Conservation (phyloP, 2,888 invertebrate genomes). For the Biston betularia region DNA sequence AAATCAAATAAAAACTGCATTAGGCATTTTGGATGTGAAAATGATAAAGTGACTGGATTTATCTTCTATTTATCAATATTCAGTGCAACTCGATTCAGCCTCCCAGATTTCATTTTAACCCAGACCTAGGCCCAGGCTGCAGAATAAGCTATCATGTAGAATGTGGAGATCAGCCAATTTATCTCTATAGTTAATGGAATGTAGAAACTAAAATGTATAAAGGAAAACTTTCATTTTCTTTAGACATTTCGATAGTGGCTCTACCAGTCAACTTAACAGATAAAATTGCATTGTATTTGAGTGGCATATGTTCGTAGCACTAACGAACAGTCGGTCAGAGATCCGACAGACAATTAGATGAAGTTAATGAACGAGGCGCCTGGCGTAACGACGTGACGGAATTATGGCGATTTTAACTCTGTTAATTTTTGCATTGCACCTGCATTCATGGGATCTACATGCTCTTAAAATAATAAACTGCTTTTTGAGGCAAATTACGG, state of each 20-base stretch:
- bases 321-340: conserved; percentile 48
- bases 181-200: background rate
- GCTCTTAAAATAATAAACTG: no score
- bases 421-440: conserved; percentile 18
- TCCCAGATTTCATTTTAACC: background rate
- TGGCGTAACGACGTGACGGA: conserved; percentile 43
- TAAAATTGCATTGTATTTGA: conserved; percentile 13
- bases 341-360: conserved; percentile 56
- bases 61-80: background rate
- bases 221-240: background rate
- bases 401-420: conserved; percentile 37
- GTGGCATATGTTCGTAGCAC: conserved; percentile 29
- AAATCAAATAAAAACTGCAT: no score
- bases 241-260: background rate
- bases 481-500: no score
- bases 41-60: no score
- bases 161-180: background rate
- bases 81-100: background rate
- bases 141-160: conserved; percentile 1
- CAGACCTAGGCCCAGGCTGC: background rate
- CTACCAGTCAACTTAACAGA: background rate
- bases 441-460: background rate
- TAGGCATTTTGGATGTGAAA: no score
- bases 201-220: background rate
- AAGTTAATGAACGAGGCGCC: conserved; percentile 56